phyloP scores from a whole-genome alignment of 2,113 vertebrate species.

The Hemichromis elongatus region DNA sequence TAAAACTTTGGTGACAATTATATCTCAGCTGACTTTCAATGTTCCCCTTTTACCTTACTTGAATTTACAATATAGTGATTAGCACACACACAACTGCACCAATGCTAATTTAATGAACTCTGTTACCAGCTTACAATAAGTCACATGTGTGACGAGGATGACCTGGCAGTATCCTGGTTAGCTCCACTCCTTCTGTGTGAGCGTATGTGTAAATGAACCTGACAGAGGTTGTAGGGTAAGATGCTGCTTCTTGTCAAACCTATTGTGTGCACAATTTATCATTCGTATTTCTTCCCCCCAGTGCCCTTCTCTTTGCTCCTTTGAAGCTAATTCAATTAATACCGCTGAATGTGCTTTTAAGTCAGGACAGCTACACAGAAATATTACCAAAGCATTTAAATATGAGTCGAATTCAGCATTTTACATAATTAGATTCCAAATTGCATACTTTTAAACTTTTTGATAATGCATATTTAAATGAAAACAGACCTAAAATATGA shows the following conservation, averaged over 20 bases:
- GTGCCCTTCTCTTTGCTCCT: not conserved
- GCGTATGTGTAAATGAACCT: not conserved
- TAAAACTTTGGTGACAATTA: not conserved
- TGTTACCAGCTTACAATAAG: constrained; percentile 1
- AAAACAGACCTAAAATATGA: not conserved
- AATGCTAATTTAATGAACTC: constrained; percentile 35
- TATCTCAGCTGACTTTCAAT: not conserved
- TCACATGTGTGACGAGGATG: constrained; percentile 2
- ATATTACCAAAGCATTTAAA: not conserved
- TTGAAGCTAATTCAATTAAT: constrained; percentile 7
- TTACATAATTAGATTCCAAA: not conserved
- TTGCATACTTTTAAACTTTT: not conserved
- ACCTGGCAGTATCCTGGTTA: constrained; percentile 11
- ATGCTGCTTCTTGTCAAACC: constrained; percentile 29
- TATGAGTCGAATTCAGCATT: not conserved
- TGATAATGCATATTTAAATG: not conserved
- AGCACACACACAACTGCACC: not conserved
- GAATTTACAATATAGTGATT: not conserved
- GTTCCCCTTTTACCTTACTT: not conserved
- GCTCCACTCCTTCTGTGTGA: not conserved
- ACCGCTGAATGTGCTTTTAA: not conserved
- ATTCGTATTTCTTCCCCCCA: not conserved
- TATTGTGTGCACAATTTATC: constrained; percentile 27
- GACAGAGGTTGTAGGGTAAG: constrained; percentile 33
- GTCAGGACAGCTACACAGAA: not conserved